These are phyloP conservation scores for Hippocampus mohnikei DNA, from an alignment of 2,113 vertebrate species.

Conservation along the genomic window DNA sequence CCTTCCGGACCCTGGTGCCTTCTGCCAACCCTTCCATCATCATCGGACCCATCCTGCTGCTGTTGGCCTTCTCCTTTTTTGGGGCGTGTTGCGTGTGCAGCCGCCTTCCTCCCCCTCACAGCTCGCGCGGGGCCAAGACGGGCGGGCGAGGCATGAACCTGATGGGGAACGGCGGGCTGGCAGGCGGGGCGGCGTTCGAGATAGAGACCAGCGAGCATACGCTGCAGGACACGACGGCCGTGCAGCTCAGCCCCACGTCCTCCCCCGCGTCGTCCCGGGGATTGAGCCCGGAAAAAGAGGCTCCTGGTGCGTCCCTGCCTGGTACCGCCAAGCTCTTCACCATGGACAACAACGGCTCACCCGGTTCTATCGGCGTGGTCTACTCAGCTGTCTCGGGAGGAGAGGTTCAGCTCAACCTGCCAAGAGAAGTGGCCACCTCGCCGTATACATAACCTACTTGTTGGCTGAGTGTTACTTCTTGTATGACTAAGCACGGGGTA, in stretches of 20 bases:
- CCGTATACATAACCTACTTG: conserved; percentile 50
- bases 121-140: conserved; percentile 65
- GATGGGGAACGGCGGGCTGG: conserved; percentile 71
- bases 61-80: conserved; percentile 87
- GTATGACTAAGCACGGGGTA: conserved; percentile 19
- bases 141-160: conserved; percentile 72
- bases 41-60: conserved; percentile 84
- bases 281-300: conserved; percentile 74
- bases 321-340: conserved; percentile 65
- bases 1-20: conserved; percentile 84
- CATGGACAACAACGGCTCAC: conserved; percentile 63
- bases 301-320: conserved; percentile 23
- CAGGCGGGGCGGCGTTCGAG: conserved; percentile 78
- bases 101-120: conserved; percentile 74
- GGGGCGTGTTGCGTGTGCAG: conserved; percentile 89
- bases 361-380: conserved; percentile 40
- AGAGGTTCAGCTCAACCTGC: conserved; percentile 70
- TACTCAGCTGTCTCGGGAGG: conserved; percentile 61
- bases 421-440: conserved; percentile 62
- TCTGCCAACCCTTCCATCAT: conserved; percentile 87
- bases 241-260: conserved; percentile 90
- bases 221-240: conserved; percentile 89
- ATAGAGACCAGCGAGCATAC: conserved; percentile 96
- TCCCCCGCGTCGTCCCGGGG: conserved; percentile 81
- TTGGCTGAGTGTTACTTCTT: conserved; percentile 27